Evolutionary conservation across 1,140 invertebrate species (phyloP).

Genomic region (Harpegnathos saltator): DNA sequence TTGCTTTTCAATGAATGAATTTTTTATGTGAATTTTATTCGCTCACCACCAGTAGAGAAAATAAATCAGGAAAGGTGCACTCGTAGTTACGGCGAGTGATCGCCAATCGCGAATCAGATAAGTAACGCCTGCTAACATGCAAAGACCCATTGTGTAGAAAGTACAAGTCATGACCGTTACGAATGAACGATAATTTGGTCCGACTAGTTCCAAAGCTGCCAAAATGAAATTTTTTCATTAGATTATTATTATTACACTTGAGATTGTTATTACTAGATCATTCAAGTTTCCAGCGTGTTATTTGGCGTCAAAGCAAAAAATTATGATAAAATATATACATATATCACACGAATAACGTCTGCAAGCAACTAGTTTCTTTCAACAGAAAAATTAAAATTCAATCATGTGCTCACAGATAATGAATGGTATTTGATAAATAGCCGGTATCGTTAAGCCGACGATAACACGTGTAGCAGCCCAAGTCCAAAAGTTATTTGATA

Average conservation of each 20-base stretch:
- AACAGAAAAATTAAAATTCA: neutral
- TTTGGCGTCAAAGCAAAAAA: too few species aligned
- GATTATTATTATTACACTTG: neutral
- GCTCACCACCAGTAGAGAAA: slow-evolving; percentile 93
- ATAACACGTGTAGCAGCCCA: slow-evolving; percentile 93
- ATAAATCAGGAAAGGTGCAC: slow-evolving; percentile 93
- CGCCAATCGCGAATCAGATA: slow-evolving; percentile 94
- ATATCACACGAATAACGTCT: neutral
- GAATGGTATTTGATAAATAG: slow-evolving; percentile 97
- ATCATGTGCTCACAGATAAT: slow-evolving; percentile 92
- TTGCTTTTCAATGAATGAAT: neutral
- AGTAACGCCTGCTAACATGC: slow-evolving; percentile 92
- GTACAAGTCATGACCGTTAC: slow-evolving; percentile 96
- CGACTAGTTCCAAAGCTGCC: slow-evolving; percentile 95
- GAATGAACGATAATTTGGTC: slow-evolving; percentile 95
- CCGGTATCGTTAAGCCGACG: slow-evolving; percentile 95
- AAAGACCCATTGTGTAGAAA: slow-evolving; percentile 94
- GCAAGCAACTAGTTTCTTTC: neutral
- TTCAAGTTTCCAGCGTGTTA: too few species aligned
- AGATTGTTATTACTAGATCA: too few species aligned
- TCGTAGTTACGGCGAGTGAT: slow-evolving; percentile 91
- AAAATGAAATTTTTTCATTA: slow-evolving; percentile 52
- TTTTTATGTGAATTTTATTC: neutral
- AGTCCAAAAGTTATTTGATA: slow-evolving; percentile 91
- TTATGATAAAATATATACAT: too few species aligned